These are phyloP conservation scores for Troides oblongomaculatus DNA, from an alignment of 2,888 invertebrate genomes.

Conservation along the genomic window DNA sequence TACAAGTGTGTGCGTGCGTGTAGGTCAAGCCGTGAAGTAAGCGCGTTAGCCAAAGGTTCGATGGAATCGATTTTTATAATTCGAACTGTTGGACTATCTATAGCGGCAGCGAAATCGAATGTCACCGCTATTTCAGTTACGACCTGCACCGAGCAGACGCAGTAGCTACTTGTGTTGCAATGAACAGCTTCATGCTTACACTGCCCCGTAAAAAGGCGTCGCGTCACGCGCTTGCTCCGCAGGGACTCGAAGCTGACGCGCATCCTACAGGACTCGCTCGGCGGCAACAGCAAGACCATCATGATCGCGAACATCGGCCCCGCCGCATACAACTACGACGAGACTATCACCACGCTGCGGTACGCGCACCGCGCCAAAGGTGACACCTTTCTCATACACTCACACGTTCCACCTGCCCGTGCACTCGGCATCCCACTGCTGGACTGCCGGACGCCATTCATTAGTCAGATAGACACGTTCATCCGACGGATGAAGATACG, in stretches of 20 bases:
- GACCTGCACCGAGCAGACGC: not conserved
- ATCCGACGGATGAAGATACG: no score
- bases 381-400: slow-evolving; percentile 34
- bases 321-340: slow-evolving; percentile 98
- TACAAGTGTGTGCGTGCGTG: not conserved
- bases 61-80: not conserved
- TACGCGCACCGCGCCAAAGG: slow-evolving; percentile 97
- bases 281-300: slow-evolving; percentile 99
- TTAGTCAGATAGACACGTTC: not conserved
- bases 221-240: slow-evolving; percentile 29
- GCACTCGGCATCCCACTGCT: not conserved
- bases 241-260: slow-evolving; percentile 98
- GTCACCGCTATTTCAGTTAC: not conserved
- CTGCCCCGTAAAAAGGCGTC: slow-evolving; percentile 3
- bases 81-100: not conserved
- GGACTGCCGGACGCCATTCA: not conserved
- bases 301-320: slow-evolving; percentile 99
- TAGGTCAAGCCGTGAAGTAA: not conserved
- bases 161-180: slow-evolving; percentile 23
- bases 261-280: slow-evolving; percentile 97
- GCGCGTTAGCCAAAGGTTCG: not conserved
- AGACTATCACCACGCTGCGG: slow-evolving; percentile 96
- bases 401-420: not conserved
- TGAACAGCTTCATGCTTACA: slow-evolving; percentile 11
- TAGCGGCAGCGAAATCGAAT: not conserved